Evolutionary conservation across 2,888 invertebrate genomes (phyloP), one percentile per base, ranked within the genome.

Genomic region (Halictus quadricinctus): DNA sequence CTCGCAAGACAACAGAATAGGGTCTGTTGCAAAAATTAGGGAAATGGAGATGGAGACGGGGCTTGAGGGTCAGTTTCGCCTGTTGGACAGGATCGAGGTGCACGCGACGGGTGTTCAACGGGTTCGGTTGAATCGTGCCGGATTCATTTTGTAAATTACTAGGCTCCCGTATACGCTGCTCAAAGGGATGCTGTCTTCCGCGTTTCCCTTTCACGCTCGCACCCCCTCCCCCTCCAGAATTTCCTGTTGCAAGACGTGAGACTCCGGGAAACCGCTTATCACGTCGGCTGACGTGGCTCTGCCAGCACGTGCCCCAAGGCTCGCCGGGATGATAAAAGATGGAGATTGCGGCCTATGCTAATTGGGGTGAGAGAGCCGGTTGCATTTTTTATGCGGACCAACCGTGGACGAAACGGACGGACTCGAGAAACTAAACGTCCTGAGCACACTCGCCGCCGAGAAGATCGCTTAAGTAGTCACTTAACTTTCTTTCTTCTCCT

Each of bases 241-340:
- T 78, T 70, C 43, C 43, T 74, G 48, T 21, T 54, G 8, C 46
- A 79, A 81, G 78, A 81, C 78, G 75, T 43, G 54, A 54, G 60
- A 72, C 64, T 18, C 66, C 41, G 46, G 72, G n/a, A 79, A 79
- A 81, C 70, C 83, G 80, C 83, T 84, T 84, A 73, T 84, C 72
- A 64, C 50, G 60, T 46, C 54, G 25, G 43, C 36, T 70, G 73
- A 69, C 70, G 54, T 25, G 48, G 36, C 21, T 21, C 21, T 18
- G 18, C 18, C 18, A n/a, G 73, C 12, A 18, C 36, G 41, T 70
- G 29, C 58, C 15, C 60, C 41, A 1, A n/a, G 54, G 54, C 36
- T 58, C 72, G 54, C 72, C 36, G n/a, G 25, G 43, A 72, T 48
- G 70, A 72, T 43, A 46, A 72, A 72, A 72, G 70, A 72, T 41